Evolutionary conservation across 2,888 invertebrate genomes (phyloP), one percentile per base, ranked within the genome.

Genomic region (Unio delphinus): DNA sequence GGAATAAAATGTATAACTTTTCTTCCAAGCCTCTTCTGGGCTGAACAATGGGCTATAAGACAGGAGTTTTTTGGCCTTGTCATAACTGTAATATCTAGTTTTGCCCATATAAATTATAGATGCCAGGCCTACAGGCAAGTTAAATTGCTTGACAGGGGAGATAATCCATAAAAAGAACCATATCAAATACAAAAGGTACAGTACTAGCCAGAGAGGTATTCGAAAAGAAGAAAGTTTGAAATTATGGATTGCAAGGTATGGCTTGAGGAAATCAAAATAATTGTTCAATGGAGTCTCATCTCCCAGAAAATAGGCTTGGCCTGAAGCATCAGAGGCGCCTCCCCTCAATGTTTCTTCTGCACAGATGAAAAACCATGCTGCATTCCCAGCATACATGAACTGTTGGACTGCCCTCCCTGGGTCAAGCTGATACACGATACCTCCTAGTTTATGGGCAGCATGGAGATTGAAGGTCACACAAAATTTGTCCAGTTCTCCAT

Each of bases 301-400:
- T 3, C 45, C 45, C 45, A 45, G 1, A 45, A 45, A 45, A 45
- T 45, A 45, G 45, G 45, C 45, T 15, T 45, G 45, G 45, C 45
- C 45, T 45, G 45, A 45, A 15, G 45, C 45, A 45, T 1, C 45
- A 45, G 45, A 45, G 45, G 11, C 15, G 45, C 15, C 45, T 6
- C 83, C 80, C 65, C 89, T 89, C 18, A 93, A 86, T 1, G 91
- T 89, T 73, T 92, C 91, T 69, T 92, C 91, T 6, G 93, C 93
- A 70, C 92, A 91, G 1, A 93, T 83, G 79, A 93, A 93, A 1
- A 92, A 93, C 92, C 93, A 93, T 4, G 93, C 93, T 0, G 92
- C 92, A 78, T 93, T 93, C 18, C 93, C 93, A 90, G 83, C 82
- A 65, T 87, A 87, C 0, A 83, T 79, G 57, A 81, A 76, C 78